Conservation (phyloP, 2,888 invertebrate genomes). For the Caenorhabditis sulstoni region DNA sequence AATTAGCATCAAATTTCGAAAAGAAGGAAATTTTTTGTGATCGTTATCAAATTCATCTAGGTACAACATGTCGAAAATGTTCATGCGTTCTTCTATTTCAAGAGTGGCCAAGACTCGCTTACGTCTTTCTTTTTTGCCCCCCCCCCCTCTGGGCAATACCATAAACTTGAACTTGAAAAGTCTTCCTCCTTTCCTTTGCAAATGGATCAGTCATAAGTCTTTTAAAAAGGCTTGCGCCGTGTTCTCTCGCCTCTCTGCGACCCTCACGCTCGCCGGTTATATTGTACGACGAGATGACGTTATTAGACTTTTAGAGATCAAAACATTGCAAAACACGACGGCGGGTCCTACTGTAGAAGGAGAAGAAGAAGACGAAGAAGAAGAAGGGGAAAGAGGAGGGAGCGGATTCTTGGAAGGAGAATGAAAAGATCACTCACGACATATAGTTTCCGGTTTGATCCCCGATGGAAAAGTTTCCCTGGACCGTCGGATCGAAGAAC, state of each 20-base stretch:
- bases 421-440: conserved; percentile 32
- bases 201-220: conserved; percentile 34
- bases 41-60: conserved; percentile 6
- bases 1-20: conserved; percentile 37
- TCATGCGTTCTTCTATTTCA: conserved; percentile 6
- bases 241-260: conserved; percentile 34
- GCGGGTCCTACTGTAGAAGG: conserved; percentile 21
- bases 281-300: conserved; percentile 59
- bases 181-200: conserved; percentile 33
- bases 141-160: conserved; percentile 21
- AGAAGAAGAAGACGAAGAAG: conserved; percentile 15
- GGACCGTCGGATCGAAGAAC: conserved; percentile 58
- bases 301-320: conserved; percentile 64
- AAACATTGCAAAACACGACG: conserved; percentile 48
- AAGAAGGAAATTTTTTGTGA: background rate
- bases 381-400: too few species aligned
- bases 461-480: conserved; percentile 33
- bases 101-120: conserved; percentile 23
- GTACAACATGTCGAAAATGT: conserved; percentile 12
- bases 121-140: background rate
- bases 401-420: background rate
- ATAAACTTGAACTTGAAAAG: conserved; percentile 43
- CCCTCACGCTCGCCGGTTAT: conserved; percentile 13
- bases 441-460: conserved; percentile 49
- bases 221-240: conserved; percentile 44